Percentiles rank a stretch among this genome's conserved stretches.
Evolutionary conservation across 2,888 invertebrate genomes (phyloP).

Genomic region (Latheticus oryzae): DNA sequence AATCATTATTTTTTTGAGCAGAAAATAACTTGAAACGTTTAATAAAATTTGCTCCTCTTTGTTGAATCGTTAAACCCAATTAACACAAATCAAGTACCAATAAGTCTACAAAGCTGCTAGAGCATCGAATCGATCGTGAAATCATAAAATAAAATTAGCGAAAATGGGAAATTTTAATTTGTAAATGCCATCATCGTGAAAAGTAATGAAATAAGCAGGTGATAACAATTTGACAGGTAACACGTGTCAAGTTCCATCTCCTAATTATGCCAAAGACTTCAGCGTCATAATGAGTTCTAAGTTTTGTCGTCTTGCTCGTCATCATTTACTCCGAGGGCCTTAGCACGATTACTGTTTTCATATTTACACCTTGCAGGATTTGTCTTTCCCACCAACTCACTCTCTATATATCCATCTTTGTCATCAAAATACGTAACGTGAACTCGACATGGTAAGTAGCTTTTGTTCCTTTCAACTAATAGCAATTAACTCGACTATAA

Average conservation of each 20-base stretch:
- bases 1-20: no score
- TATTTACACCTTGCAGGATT: constrained; percentile 45
- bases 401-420: constrained; percentile 48
- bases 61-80: no score
- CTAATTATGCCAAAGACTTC: constrained; percentile 46
- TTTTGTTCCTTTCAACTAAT: constrained; percentile 46
- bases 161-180: constrained; percentile 19
- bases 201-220: constrained; percentile 45
- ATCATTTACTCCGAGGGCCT: constrained; percentile 31
- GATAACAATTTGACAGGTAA: constrained; percentile 49
- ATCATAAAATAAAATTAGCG: constrained; percentile 26
- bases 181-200: constrained; percentile 21
- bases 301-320: constrained; percentile 45
- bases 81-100: no score
- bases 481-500: constrained; percentile 53
- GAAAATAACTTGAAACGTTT: no score
- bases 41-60: no score
- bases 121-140: no score
- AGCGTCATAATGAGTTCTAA: constrained; percentile 43
- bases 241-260: constrained; percentile 48
- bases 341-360: constrained; percentile 43
- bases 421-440: constrained; percentile 45
- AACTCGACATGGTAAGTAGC: constrained; percentile 45
- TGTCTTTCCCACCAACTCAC: constrained; percentile 37
- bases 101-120: no score